These are phyloP conservation scores for Holacanthella duospinosa DNA, from an alignment of 2,888 invertebrate genomes.

Conservation along the genomic window DNA sequence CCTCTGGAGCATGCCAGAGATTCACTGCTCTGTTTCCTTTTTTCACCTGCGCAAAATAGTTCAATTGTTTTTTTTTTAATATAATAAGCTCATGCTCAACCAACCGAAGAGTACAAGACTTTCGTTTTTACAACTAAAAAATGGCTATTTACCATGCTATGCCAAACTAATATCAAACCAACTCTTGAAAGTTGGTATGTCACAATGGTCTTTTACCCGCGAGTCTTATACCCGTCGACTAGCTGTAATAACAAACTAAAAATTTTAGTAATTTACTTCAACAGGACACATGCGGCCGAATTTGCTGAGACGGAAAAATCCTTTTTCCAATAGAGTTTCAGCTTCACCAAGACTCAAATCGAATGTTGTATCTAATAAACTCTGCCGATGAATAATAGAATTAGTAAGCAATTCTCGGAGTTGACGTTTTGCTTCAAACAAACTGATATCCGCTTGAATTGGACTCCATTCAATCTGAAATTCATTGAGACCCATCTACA, in stretches of 20 bases:
- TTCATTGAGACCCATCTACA: conserved; percentile 17
- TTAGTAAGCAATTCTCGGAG: conserved; percentile 12
- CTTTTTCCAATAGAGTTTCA: conserved; percentile 49
- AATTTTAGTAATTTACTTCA: conserved; percentile 42
- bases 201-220: no score
- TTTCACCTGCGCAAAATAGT: conserved; percentile 15
- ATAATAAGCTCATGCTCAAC: no score
- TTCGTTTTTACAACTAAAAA: no score
- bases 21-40: conserved; percentile 30
- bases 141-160: no score
- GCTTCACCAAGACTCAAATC: conserved; percentile 38
- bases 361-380: conserved; percentile 24
- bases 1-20: conserved; percentile 27
- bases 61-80: no score
- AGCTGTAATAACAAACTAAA: no score
- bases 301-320: conserved; percentile 53
- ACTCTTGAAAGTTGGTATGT: no score
- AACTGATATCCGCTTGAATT: conserved; percentile 19
- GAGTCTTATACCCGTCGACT: no score
- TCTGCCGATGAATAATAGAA: conserved; percentile 14
- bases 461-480: conserved; percentile 20
- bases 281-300: conserved; percentile 58
- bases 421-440: conserved; percentile 15
- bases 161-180: no score
- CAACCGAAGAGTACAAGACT: no score